Evolutionary conservation across 2,888 invertebrate species (phyloP), one percentile per base, ranked within the genome.

Genomic region (Lepidochrysops patricia): DNA sequence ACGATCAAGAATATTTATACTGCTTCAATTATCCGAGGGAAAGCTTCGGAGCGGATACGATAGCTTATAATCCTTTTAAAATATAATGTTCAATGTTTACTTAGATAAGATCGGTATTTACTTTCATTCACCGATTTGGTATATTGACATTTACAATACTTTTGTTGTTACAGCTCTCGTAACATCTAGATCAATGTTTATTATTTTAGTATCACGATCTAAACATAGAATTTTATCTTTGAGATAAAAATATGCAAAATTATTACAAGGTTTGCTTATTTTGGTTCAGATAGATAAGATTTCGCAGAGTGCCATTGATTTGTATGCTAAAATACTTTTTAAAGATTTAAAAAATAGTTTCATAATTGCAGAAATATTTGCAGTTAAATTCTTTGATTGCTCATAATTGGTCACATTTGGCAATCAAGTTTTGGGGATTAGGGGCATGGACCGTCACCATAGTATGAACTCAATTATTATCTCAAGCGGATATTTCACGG

Each of bases 391-490:
- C 4, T 9, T 43, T 43, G 23, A 43, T 43, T 43, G 23, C 7
- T 43, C 19, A 43, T 43, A 43, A 43, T 43, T 15, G 43, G 2
- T n/a, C 2, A 34, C 25, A 25, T 54, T 54, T 12, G 19, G 32
- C 54, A 54, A 54, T 54, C 32, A 54, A 52, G 54, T 2, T 54
- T 15, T 12, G 32, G 27, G 32, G 19, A 54, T 32, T 32, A 54
- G 29, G 49, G n/a, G 26, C 49, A 26, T 4, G 1, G 48, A 4
- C 26, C 13, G 25, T 34, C 37, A 37, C 37, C n/a, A n/a, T n/a
- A n/a, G n/a, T n/a, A n/a, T 54, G 29, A 19, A 32, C 54, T 54
- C 54, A 54, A 54, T 54, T 9, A 54, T 54, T 29, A 54, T 54
- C 54, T 15, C 19, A 19, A 9, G 29, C 29, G 54, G 54, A 54